Percentiles rank a stretch among this genome's conserved stretches.
Evolutionary conservation across 1,140 invertebrate genomes (phyloP).

Genomic region (Archivesica marissinica): DNA sequence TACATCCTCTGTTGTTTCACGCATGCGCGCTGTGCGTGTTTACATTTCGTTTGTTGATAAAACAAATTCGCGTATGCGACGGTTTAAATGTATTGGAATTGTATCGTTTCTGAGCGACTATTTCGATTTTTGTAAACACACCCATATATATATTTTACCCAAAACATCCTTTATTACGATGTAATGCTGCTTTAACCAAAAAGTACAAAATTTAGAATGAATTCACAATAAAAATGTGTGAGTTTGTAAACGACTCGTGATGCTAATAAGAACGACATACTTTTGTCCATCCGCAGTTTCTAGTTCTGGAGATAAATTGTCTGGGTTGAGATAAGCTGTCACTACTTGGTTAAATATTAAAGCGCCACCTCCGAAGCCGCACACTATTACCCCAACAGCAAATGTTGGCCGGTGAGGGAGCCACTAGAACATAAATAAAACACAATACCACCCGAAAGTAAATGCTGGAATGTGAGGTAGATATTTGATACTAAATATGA

Average conservation of each 20-base stretch:
- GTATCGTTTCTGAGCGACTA: neutral
- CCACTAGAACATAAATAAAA: too few species aligned
- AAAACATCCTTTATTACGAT: too few species aligned
- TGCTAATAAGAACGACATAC: neutral
- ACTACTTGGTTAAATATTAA: conserved; percentile 82
- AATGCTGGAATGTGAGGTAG: too few species aligned
- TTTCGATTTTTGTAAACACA: neutral
- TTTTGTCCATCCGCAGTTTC: conserved; percentile 12
- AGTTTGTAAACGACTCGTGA: too few species aligned
- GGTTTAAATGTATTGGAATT: neutral
- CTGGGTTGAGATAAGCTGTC: conserved; percentile 82
- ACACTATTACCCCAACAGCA: conserved; percentile 80
- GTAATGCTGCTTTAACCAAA: neutral
- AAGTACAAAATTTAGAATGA: neutral
- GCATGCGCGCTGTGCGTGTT: too few species aligned
- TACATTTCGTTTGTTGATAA: too few species aligned
- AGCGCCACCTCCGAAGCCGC: conserved; percentile 82
- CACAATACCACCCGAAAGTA: neutral
- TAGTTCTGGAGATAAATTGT: conserved; percentile 73
- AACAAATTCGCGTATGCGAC: too few species aligned
- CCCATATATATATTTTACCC: neutral
- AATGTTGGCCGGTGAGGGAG: neutral
- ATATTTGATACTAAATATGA: too few species aligned
- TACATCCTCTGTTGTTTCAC: too few species aligned
- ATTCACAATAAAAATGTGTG: neutral